Conservation (phyloP, 2,797 vertebrate species). For the Carcharodon carcharias region DNA sequence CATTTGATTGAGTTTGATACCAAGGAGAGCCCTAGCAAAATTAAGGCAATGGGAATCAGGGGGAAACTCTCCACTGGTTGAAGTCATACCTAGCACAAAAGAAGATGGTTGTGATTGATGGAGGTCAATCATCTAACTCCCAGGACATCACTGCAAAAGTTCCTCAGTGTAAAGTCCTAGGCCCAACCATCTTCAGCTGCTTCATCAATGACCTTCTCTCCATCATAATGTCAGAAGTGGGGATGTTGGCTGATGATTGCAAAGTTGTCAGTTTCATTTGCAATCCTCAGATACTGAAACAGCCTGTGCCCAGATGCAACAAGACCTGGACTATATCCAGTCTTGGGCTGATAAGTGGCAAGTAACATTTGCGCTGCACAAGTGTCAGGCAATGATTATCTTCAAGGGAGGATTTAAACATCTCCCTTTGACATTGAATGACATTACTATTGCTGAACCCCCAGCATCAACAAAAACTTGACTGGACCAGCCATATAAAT, state of each 20-base stretch:
- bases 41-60: neutral
- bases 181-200: neutral
- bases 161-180: neutral
- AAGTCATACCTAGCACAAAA: neutral
- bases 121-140: neutral
- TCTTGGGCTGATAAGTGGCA: neutral
- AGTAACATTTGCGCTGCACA: neutral
- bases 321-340: neutral
- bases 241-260: neutral
- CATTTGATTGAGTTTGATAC: neutral
- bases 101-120: neutral
- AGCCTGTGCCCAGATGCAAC: neutral
- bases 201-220: neutral
- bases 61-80: neutral
- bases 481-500: neutral
- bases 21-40: neutral
- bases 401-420: neutral
- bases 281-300: too few relatives aligned
- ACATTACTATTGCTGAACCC: neutral
- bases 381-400: neutral
- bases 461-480: neutral
- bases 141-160: neutral
- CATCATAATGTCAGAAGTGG: neutral
- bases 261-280: neutral
- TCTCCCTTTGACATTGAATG: neutral